These are phyloP conservation scores for Bilobella aurantiaca DNA, from an alignment of 1,140 invertebrate species.

Conservation along the genomic window DNA sequence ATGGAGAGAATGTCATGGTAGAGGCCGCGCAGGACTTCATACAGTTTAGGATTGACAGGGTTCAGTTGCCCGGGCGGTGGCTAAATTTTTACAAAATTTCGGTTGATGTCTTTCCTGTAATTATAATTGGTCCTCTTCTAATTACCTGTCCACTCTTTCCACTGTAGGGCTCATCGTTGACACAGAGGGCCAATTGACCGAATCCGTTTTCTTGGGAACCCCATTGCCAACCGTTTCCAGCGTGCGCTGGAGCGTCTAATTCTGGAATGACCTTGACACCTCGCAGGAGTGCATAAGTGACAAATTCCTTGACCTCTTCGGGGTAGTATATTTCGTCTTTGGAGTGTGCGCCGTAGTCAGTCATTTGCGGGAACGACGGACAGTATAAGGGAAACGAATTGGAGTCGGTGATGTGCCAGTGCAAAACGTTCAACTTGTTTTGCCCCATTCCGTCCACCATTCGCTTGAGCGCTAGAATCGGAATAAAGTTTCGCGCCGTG, in stretches of 20 bases:
- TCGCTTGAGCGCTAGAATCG: constrained; percentile 54
- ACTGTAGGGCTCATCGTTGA: constrained; percentile 36
- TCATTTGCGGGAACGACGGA: constrained; percentile 49
- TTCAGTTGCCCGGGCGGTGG: constrained; percentile 36
- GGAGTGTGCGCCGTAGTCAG: constrained; percentile 40
- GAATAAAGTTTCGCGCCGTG: constrained; percentile 64
- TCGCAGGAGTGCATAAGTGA: constrained; percentile 53
- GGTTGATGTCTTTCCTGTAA: no score
- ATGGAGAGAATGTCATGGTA: constrained; percentile 29
- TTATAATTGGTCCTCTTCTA: no score
- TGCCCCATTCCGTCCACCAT: constrained; percentile 66
- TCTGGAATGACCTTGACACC: constrained; percentile 68
- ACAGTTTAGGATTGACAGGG: constrained; percentile 36
- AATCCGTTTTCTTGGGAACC: constrained; percentile 42
- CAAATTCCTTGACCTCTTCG: constrained; percentile 34
- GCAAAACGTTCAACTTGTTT: constrained; percentile 71
- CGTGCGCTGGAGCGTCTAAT: constrained; percentile 74
- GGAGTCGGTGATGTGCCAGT: constrained; percentile 74
- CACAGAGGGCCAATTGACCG: constrained; percentile 37
- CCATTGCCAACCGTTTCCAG: constrained; percentile 66
- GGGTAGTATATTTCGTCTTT: constrained; percentile 35
- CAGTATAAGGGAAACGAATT: constrained; percentile 70
- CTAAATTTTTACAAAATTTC: no score
- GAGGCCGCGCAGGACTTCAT: constrained; percentile 36
- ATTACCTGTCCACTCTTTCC: no score